Conservation (phyloP, 1,140 invertebrate species). For the Eciton burchellii region DNA sequence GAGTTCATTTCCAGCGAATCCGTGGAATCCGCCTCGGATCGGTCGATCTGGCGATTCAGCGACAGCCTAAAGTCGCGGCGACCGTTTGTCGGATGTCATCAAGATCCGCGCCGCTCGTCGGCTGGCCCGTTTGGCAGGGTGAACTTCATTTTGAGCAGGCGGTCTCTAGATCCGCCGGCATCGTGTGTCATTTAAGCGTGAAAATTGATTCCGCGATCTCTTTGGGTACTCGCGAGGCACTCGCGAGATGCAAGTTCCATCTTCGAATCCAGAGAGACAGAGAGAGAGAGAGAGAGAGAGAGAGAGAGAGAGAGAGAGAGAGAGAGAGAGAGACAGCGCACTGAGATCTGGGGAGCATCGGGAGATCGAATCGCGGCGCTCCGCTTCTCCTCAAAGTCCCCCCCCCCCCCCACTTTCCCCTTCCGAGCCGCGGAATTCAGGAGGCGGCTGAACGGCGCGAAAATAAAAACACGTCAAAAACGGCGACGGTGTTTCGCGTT, state of each 20-base stretch:
- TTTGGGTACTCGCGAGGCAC: no score
- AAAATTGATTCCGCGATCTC: background rate
- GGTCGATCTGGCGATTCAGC: constrained; percentile 50
- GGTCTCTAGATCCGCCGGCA: background rate
- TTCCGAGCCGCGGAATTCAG: constrained; percentile 34
- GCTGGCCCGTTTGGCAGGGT: constrained; percentile 7
- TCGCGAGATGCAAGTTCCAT: no score
- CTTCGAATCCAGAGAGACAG: no score
- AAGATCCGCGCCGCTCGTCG: constrained; percentile 7
- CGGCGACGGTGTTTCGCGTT: constrained; percentile 28
- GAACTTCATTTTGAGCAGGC: constrained; percentile 24
- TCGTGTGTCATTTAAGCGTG: background rate
- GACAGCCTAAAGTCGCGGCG: constrained; percentile 51
- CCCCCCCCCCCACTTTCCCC: no score
- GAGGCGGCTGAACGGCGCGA: constrained; percentile 25
- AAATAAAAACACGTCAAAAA: constrained; percentile 58
- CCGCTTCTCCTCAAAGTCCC: constrained; percentile 3
- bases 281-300: no score
- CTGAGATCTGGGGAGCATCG: no score
- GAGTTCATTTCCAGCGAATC: constrained; percentile 56
- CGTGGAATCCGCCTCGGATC: constrained; percentile 26
- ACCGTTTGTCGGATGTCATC: constrained; percentile 40
- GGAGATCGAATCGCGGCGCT: background rate
- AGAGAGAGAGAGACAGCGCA: no score
- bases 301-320: no score